Percentiles rank a stretch among this genome's conserved stretches.
Conservation (phyloP, 2,113 vertebrate genomes). For the Neoarius graeffei region DNA sequence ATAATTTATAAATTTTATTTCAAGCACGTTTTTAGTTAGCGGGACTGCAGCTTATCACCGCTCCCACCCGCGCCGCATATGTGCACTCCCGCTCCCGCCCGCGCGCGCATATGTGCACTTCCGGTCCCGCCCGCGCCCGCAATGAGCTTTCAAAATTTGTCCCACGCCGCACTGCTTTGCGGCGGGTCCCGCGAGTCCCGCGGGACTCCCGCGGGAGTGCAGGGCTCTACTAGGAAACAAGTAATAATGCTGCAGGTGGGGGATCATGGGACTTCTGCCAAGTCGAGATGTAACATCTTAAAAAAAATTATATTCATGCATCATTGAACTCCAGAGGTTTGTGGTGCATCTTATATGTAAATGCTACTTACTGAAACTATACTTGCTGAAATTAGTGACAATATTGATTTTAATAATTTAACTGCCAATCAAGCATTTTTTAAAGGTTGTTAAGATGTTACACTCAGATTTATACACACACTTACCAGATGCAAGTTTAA, state of each 20-base stretch:
- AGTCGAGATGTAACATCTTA: background rate
- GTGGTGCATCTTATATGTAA: background rate
- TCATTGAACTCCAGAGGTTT: background rate
- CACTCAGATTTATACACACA: background rate
- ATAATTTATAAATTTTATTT: no score
- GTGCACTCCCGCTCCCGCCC: no score
- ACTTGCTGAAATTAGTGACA: background rate
- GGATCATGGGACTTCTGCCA: background rate
- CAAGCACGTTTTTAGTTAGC: no score
- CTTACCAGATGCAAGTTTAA: no score
- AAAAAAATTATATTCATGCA: background rate
- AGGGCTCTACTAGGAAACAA: background rate
- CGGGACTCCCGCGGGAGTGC: no score
- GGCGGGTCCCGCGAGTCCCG: no score
- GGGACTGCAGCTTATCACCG: no score
- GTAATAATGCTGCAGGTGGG: background rate
- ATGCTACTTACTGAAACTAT: background rate
- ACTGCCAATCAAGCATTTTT: background rate
- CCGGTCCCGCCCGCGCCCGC: no score
- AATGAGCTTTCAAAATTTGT: no score
- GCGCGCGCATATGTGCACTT: no score
- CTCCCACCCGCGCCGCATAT: no score
- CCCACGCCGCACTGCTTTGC: no score
- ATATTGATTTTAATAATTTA: background rate
- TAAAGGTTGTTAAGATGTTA: background rate